Percentiles rank a stretch among this genome's conserved stretches.
These are phyloP conservation scores for Apocheima hispidaria DNA, from an alignment of 2,888 invertebrate species.

Conservation along the genomic window DNA sequence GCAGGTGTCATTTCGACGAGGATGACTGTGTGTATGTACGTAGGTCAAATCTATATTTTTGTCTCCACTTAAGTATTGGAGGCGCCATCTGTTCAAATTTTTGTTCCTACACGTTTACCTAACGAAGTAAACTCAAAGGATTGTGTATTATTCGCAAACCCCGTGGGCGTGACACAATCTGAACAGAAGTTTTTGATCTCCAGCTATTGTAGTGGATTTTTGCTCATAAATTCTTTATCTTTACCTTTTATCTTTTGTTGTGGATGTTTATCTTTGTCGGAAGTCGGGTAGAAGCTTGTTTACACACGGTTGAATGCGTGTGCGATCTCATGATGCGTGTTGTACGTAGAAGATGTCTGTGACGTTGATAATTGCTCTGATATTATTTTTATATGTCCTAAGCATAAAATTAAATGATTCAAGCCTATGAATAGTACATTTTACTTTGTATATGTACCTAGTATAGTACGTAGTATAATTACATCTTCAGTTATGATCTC, in stretches of 20 bases:
- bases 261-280: conserved; percentile 23
- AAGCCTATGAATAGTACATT: no score
- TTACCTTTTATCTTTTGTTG: conserved; percentile 12
- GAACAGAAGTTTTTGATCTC: conserved; percentile 22
- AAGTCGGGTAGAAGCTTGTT: conserved; percentile 32
- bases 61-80: neutral
- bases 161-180: conserved; percentile 25
- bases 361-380: no score
- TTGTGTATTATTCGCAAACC: conserved; percentile 16
- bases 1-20: no score
- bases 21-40: no score
- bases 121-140: conserved; percentile 19
- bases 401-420: no score
- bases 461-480: no score
- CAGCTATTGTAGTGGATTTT: conserved; percentile 20
- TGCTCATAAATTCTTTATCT: conserved; percentile 13
- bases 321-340: conserved; percentile 22
- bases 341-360: conserved; percentile 13
- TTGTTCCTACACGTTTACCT: neutral
- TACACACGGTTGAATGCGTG: conserved; percentile 37
- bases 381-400: no score
- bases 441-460: no score
- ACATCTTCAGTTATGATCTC: no score
- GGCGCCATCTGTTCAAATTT: neutral
- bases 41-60: neutral